Conservation (phyloP, 2,797 vertebrate genomes). For the Micrastur ruficollis region DNA sequence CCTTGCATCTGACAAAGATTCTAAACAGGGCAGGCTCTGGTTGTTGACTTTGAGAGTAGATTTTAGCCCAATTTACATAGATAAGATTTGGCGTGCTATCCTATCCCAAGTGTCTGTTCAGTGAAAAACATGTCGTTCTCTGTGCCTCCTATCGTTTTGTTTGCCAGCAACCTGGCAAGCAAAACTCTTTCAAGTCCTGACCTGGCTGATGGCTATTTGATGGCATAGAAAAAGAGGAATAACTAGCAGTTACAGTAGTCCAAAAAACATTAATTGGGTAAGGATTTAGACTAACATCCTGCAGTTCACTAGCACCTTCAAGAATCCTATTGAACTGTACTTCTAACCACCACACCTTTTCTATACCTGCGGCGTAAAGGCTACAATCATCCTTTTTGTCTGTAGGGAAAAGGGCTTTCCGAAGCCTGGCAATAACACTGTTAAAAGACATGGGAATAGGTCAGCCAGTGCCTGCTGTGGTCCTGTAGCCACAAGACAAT, state of each 20-base stretch:
- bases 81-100: slow-evolving; percentile 22
- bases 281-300: neutral
- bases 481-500: neutral
- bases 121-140: slow-evolving; percentile 1
- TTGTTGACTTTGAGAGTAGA: slow-evolving; percentile 28
- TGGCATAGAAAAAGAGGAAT: slow-evolving; percentile 7
- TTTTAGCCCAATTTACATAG: slow-evolving; percentile 59
- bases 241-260: neutral
- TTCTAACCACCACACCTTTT: neutral
- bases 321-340: neutral
- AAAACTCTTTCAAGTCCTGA: slow-evolving; percentile 32
- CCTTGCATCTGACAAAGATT: slow-evolving; percentile 34
- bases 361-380: neutral
- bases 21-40: slow-evolving; percentile 30
- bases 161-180: slow-evolving; percentile 50
- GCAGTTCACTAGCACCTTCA: neutral
- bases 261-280: neutral
- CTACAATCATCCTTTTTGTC: neutral
- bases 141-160: neutral
- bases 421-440: neutral
- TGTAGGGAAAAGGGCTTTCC: neutral
- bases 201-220: slow-evolving; percentile 47
- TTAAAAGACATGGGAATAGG: neutral
- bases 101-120: slow-evolving; percentile 35
- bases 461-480: neutral